A percentile compares a stretch with the other conserved stretches of the same genome.
Evolutionary conservation across 2,113 vertebrate genomes (phyloP).

Genomic region (Protomyctophum bolini): DNA sequence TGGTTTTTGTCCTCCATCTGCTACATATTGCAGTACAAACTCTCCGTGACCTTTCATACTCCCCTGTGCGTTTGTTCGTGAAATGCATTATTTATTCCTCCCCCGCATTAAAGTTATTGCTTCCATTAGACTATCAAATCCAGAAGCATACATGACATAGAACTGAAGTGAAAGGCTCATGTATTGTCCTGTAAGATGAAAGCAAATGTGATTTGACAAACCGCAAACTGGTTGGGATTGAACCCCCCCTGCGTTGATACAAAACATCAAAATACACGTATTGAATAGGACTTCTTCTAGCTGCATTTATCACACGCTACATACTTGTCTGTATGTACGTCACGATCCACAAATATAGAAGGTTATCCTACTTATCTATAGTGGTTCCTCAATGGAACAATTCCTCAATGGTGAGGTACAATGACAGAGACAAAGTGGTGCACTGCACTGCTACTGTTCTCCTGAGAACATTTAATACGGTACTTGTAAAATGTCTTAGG

Average conservation of each 20-base stretch:
- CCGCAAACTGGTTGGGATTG: neutral
- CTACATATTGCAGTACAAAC: conserved; percentile 69
- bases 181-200: conserved; percentile 22
- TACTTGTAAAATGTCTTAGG: neutral
- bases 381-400: neutral
- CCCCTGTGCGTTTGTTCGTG: conserved; percentile 62
- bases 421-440: neutral
- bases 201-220: conserved; percentile 19
- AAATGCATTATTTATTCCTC: conserved; percentile 73
- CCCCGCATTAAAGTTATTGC: conserved; percentile 64
- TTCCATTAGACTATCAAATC: conserved; percentile 59
- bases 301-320: conserved; percentile 43
- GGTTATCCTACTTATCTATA: conserved; percentile 17
- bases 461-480: neutral
- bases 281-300: conserved; percentile 36
- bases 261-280: conserved; percentile 26
- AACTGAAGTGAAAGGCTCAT: conserved; percentile 36
- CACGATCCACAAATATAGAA: conserved; percentile 35
- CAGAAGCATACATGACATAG: conserved; percentile 8
- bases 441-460: neutral
- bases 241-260: conserved; percentile 10
- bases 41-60: conserved; percentile 67
- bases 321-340: conserved; percentile 16
- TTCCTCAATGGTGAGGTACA: neutral
- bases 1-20: conserved; percentile 67